Evolutionary conservation across 2,888 invertebrate genomes (phyloP), one percentile per base, ranked within the genome.

Genomic region (Entomobrya proxima): DNA sequence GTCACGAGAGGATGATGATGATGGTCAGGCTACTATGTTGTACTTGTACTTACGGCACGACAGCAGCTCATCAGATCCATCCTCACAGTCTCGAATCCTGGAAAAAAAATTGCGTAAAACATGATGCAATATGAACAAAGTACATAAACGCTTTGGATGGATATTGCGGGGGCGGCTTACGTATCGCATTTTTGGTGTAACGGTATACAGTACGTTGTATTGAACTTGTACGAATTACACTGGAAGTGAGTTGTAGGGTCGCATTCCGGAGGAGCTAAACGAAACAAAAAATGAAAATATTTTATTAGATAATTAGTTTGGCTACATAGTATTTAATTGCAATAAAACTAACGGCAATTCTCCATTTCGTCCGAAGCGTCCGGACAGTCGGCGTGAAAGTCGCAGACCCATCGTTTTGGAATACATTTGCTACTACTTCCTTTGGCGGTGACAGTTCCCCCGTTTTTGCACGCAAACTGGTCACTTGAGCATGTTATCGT

Each of bases 121-220:
- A 50, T 5, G n/a, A 21, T 21, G 27, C n/a, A n/a, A n/a, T 21
- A 21, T 21, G 27, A 27, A 55, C 55, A 55, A 55, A 55, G 55
- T 9, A 5, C n/a, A n/a, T n/a, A n/a, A n/a, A n/a, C n/a, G n/a
- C n/a, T n/a, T 4, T 55, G 55, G 21, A 24, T 55, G 21, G 5
- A 9, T 55, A 7, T 40, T 21, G 55, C 24, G 55, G 55, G 6
- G 13, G 27, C 11, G 2, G 47, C 82, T 61, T 74, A 91, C 90
- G 92, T 97, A 93, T 98, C 98, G 93, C 98, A 98, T 92, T 96
- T 95, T 93, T 96, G 95, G 93, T 98, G 96, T 88, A 96, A 95
- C 86, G 98, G 97, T 92, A 98, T 96, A 92, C 98, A 98, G 92
- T 97, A 98, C 37, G 98, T 97, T 93, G 96, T 96, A 93, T 98